Percentiles rank a stretch among this genome's conserved stretches.
phyloP scores from a whole-genome alignment of 37 sponge, comb jelly and placozoan species.

The Cliona cf. orientalis region DNA sequence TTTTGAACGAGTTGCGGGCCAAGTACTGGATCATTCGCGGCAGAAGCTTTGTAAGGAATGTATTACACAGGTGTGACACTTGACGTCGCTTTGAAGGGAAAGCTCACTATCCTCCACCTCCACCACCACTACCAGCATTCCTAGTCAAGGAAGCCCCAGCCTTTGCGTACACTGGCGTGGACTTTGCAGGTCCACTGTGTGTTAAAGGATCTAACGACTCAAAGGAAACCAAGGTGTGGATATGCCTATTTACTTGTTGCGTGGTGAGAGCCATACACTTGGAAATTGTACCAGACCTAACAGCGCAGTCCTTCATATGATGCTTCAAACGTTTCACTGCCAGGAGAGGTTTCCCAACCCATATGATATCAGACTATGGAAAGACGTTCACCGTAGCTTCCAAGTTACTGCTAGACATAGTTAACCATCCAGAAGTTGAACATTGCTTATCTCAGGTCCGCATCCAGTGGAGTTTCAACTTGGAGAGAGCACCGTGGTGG shows the following conservation, averaged over 20 bases:
- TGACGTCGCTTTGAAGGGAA: not conserved
- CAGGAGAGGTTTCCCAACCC: too few relatives aligned
- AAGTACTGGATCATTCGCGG: constrained; percentile 20
- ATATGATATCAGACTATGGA: constrained; percentile 18
- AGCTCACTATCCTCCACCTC: not conserved
- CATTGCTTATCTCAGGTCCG: not conserved
- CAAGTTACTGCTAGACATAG: not conserved
- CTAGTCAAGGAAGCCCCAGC: constrained; percentile 25
- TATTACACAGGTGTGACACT: too few relatives aligned
- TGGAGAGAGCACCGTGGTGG: too few relatives aligned
- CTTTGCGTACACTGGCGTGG: constrained; percentile 1
- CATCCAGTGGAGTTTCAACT: constrained; percentile 14
- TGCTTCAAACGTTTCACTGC: constrained; percentile 13
- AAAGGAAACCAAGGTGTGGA: constrained; percentile 5
- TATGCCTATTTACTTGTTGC: too few relatives aligned
- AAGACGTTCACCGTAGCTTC: constrained; percentile 1
- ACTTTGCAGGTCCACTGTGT: constrained; percentile 17
- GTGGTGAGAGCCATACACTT: constrained; percentile 7
- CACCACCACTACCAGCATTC: constrained; percentile 13
- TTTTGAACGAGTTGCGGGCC: not conserved
- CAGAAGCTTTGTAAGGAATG: constrained; percentile 3
- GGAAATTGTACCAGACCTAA: too few relatives aligned
- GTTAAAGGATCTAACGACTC: not conserved
- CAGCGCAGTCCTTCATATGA: constrained; percentile 5
- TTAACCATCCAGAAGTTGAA: not conserved